These are phyloP conservation scores for Watsonalla cultraria DNA, from an alignment of 2,888 invertebrate species.

Conservation along the genomic window DNA sequence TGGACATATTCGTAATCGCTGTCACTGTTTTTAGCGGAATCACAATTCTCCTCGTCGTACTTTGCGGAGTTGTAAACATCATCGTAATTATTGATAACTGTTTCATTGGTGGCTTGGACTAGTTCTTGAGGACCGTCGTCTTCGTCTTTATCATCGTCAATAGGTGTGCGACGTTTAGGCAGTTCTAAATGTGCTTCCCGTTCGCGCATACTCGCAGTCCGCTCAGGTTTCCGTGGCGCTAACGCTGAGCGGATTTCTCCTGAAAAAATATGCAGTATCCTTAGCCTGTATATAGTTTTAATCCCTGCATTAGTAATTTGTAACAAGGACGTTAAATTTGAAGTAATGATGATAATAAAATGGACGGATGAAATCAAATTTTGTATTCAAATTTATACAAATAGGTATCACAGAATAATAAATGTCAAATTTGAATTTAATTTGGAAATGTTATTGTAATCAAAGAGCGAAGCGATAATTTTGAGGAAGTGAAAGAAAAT, in stretches of 20 bases:
- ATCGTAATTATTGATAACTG: conserved; percentile 70
- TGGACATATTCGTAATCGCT: conserved; percentile 82
- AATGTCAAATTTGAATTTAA: neutral
- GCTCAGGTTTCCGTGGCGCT: conserved; percentile 90
- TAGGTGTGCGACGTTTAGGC: conserved; percentile 68
- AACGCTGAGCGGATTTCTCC: conserved; percentile 90
- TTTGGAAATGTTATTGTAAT: neutral
- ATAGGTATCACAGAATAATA: neutral
- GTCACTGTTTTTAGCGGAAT: conserved; percentile 75
- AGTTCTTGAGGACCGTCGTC: conserved; percentile 65
- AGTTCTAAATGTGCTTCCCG: conserved; percentile 83
- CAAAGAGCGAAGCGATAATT: neutral
- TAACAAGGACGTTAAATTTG: too few species aligned
- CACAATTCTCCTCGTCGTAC: conserved; percentile 66
- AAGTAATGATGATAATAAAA: too few species aligned
- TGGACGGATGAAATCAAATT: too few species aligned
- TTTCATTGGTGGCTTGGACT: conserved; percentile 68
- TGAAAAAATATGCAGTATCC: conserved; percentile 42
- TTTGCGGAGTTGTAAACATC: conserved; percentile 70
- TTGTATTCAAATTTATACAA: too few species aligned
- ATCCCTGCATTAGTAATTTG: too few species aligned
- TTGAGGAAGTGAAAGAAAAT: neutral
- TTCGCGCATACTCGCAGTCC: conserved; percentile 92
- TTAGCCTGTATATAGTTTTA: neutral
- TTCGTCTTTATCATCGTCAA: conserved; percentile 77